Percentiles rank a stretch among this genome's conserved stretches.
Evolutionary conservation across 2,888 invertebrate genomes (phyloP).

Genomic region (Antitype chi): DNA sequence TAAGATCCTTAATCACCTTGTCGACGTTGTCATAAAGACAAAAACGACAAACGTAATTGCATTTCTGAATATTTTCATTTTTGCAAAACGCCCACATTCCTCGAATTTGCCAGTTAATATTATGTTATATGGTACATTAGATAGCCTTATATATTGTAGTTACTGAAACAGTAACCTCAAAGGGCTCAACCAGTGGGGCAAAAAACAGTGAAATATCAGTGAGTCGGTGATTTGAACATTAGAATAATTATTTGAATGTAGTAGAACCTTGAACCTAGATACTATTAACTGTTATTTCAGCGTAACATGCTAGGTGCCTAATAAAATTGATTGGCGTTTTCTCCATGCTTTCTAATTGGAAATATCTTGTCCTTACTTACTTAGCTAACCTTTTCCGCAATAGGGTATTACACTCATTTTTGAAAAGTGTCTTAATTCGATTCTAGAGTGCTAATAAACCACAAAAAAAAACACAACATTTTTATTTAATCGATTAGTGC

Average conservation of each 20-base stretch:
- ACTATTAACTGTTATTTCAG: constrained; percentile 3
- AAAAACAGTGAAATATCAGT: not conserved
- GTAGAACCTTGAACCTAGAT: constrained; percentile 2
- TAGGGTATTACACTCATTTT: too few relatives aligned
- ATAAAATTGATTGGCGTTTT: not conserved
- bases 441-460: too few relatives aligned
- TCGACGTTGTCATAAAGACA: constrained; percentile 1
- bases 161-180: not conserved
- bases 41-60: constrained; percentile 2
- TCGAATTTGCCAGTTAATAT: constrained; percentile 11
- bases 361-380: not conserved
- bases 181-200: not conserved
- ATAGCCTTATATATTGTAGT: constrained; percentile 30
- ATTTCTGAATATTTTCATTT: not conserved
- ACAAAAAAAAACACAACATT: too few relatives aligned
- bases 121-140: constrained; percentile 24
- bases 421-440: too few relatives aligned
- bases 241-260: constrained; percentile 1
- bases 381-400: too few relatives aligned
- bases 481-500: too few relatives aligned
- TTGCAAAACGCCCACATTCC: constrained; percentile 19
- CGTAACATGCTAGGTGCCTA: constrained; percentile 14
- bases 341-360: constrained; percentile 1
- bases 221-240: not conserved
- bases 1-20: not conserved